Percentiles rank a stretch among this genome's conserved stretches.
phyloP scores from a whole-genome alignment of 2,113 vertebrate genomes.

The Spilogale gracilis region DNA sequence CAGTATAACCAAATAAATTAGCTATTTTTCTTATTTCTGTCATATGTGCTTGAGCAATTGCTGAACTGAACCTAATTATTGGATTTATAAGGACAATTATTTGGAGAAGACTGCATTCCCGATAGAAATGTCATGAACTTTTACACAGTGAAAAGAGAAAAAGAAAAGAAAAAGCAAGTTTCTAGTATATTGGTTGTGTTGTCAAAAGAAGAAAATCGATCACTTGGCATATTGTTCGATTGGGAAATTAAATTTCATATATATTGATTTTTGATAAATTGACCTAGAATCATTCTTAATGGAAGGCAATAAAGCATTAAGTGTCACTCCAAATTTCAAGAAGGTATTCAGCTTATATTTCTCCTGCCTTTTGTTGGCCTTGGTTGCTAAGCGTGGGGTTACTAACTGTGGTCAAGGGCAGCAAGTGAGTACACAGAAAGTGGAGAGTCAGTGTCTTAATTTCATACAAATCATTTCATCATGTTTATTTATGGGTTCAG shows the following conservation, averaged over 20 bases:
- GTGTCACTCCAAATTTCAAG: background rate
- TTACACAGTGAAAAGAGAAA: rapidly evolving
- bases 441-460: background rate
- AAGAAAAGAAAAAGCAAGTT: background rate
- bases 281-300: background rate
- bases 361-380: background rate
- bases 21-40: background rate
- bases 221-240: background rate
- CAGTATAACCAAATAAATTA: background rate
- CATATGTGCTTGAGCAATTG: background rate
- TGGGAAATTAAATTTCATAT: slow-evolving; percentile 3
- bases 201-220: background rate
- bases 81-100: background rate
- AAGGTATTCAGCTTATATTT: background rate
- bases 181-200: background rate
- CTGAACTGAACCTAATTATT: background rate
- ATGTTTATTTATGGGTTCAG: background rate
- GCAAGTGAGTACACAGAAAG: background rate
- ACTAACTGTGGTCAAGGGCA: background rate
- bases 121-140: background rate
- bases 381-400: background rate
- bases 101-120: background rate
- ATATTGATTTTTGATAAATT: background rate
- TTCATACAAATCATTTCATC: background rate
- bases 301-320: background rate